Evolutionary conservation across 2,888 invertebrate genomes (phyloP), one percentile per base, ranked within the genome.

Genomic region (Chorisops tibialis): DNA sequence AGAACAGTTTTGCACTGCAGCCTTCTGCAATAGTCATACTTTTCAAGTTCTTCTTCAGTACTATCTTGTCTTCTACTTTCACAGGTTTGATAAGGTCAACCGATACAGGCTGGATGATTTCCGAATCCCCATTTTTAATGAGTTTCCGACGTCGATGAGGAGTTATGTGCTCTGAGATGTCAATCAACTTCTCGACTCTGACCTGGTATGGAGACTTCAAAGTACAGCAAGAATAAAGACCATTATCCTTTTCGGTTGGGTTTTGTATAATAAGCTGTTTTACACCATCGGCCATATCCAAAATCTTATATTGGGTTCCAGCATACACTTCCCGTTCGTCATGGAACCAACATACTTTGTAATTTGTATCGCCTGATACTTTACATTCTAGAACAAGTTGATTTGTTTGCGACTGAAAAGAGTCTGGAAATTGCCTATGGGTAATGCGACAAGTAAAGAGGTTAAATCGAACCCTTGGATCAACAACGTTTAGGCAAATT

Each of bases 321-420:
- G 74, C 72, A 9, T 74, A 72, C 2, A 89, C 73, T 1, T 81
- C 78, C 61, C 79, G 75, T 21, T 86, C 83, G 59, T 89, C 85
- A 72, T 89, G 91, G 61, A 83, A 78, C 92, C 88, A 91, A 48
- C 83, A 85, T 60, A 92, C 85, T 0, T 79, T 81, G 0, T 91
- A 88, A n/a, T 83, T 79, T 3, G 89, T 89, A 69, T 87, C 84
- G 6, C 87, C 88, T 47, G 87, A 83, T 22, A 91, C 84, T 51
- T 87, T 84, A 71, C 92, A 92, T 75, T 92, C 91, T 58, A 93
- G 77, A 2, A 84, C 80, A 21, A 92, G 76, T 71, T 89, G 87
- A 73, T 90, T 87, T 70, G 83, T 85, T 45, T 84, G 81, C 68
- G 83, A 79, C 70, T 85, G 85, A 74, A 87, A 91, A 35, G 82